Conservation (phyloP, 2,797 vertebrate species). For the Hypotaenidia philippensis region DNA sequence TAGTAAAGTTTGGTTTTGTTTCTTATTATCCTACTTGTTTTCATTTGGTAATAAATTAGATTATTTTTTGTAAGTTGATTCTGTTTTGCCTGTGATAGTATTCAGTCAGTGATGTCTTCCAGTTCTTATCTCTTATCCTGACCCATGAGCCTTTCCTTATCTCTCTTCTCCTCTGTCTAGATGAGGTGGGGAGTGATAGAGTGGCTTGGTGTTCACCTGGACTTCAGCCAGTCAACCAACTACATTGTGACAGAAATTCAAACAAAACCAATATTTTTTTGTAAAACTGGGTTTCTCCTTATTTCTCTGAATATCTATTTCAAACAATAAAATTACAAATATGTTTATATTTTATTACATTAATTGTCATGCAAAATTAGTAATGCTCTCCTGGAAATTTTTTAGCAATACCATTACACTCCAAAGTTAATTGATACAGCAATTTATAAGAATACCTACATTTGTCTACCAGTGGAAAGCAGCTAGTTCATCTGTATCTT, state of each 20-base stretch:
- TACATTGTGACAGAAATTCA: not conserved
- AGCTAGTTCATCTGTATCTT: not conserved
- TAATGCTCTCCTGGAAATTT: not conserved
- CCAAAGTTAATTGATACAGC: not conserved
- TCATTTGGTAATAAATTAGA: too few species aligned
- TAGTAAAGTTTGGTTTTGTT: too few species aligned
- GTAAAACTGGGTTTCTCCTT: not conserved
- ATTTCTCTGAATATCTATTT: not conserved
- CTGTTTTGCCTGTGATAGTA: too few species aligned
- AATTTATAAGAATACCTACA: not conserved
- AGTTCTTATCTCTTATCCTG: too few species aligned
- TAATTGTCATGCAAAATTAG: not conserved
- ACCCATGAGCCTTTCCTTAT: too few species aligned
- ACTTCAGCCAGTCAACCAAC: too few species aligned
- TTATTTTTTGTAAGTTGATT: too few species aligned
- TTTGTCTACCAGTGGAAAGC: not conserved
- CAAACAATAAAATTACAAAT: not conserved
- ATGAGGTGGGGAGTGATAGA: too few species aligned
- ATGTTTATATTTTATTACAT: not conserved
- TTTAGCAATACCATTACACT: not conserved
- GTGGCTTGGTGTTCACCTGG: too few species aligned
- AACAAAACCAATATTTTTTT: not conserved
- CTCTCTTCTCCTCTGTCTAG: too few species aligned
- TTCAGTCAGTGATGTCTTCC: too few species aligned
- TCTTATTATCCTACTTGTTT: too few species aligned